Conservation (phyloP, 1,140 invertebrate genomes). For the Heliothis subflexa region DNA sequence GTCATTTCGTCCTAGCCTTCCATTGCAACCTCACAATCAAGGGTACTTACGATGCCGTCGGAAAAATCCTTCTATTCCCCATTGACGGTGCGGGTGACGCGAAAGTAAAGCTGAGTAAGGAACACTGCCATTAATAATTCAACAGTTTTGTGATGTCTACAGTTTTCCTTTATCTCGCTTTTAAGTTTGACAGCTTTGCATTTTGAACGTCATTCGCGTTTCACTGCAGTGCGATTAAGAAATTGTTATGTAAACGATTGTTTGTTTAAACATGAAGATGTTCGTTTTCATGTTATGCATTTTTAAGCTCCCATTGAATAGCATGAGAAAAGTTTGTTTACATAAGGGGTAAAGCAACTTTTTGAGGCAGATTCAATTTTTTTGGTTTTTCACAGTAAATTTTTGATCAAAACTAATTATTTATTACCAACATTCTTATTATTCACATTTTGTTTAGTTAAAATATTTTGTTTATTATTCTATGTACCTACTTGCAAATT, state of each 20-base stretch:
- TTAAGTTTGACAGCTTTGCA: slow-evolving; percentile 27
- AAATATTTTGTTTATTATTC: too few species aligned
- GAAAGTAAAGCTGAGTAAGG: slow-evolving; percentile 77
- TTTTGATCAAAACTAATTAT: too few species aligned
- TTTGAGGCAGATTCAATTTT: neutral
- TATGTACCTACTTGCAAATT: too few species aligned
- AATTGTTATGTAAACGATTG: slow-evolving; percentile 23
- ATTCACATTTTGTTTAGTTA: too few species aligned
- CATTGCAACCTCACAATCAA: slow-evolving; percentile 79
- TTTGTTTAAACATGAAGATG: neutral
- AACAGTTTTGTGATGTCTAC: slow-evolving; percentile 26
- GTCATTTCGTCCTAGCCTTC: slow-evolving; percentile 73
- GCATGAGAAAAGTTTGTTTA: neutral
- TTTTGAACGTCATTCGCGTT: slow-evolving; percentile 2
- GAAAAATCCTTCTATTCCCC: slow-evolving; percentile 74
- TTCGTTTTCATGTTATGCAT: slow-evolving; percentile 9
- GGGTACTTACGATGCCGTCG: slow-evolving; percentile 73
- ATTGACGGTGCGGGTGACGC: slow-evolving; percentile 79
- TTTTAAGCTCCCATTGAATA: neutral
- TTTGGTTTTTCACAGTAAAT: neutral
- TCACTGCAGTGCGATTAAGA: slow-evolving; percentile 17
- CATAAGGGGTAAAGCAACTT: neutral
- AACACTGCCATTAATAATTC: slow-evolving; percentile 29
- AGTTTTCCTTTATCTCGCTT: slow-evolving; percentile 31
- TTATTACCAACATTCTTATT: too few species aligned